phyloP scores from a whole-genome alignment of 2,797 vertebrate species.

The Propithecus perrieri region DNA sequence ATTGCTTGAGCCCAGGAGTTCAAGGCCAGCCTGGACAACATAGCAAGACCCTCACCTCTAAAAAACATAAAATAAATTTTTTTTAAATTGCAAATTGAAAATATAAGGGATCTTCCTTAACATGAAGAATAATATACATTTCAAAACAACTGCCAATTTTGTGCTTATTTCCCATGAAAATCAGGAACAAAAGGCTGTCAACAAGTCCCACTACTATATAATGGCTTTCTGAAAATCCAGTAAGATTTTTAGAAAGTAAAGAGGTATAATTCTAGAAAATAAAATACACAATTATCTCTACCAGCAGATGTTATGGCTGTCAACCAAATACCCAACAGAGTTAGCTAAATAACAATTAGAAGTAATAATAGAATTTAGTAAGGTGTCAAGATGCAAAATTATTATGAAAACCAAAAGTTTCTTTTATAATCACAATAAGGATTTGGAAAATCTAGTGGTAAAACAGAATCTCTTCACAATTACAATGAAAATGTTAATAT shows the following conservation, averaged over 20 bases:
- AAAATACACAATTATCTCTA: constrained; percentile 1
- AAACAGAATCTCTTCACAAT: not conserved
- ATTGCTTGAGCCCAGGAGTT: not conserved
- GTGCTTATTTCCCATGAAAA: not conserved
- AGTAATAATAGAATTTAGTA: constrained; percentile 4
- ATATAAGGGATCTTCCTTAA: not conserved
- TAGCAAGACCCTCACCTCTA: not conserved
- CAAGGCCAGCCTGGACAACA: not conserved
- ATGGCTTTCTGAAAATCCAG: not conserved
- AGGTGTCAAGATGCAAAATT: constrained; percentile 22
- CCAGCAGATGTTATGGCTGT: not conserved
- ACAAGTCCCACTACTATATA: not conserved
- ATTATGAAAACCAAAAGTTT: constrained; percentile 24
- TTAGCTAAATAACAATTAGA: constrained; percentile 2
- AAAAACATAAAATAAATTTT: not conserved
- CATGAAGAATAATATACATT: not conserved
- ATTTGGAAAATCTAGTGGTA: constrained; percentile 7
- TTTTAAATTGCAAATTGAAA: not conserved
- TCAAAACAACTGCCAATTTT: not conserved
- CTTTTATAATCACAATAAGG: not conserved
- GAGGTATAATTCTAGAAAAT: not conserved
- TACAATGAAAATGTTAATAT: constrained; percentile 38
- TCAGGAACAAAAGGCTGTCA: not conserved
- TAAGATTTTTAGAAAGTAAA: not conserved
- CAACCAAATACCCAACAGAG: not conserved